Evolutionary conservation across 2,888 invertebrate species (phyloP), one percentile per base, ranked within the genome.

Genomic region (Salpingus planirostris): DNA sequence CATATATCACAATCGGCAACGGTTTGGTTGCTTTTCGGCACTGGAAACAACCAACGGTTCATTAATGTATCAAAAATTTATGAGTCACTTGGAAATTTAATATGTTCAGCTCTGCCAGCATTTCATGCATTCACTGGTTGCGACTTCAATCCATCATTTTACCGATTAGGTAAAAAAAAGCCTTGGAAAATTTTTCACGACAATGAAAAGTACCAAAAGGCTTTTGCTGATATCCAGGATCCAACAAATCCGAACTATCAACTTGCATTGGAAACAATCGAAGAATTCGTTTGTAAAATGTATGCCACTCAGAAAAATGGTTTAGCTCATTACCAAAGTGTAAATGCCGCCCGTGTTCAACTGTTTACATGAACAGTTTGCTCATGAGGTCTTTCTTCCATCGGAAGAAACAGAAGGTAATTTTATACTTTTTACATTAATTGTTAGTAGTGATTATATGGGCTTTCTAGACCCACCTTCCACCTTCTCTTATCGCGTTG

Each of bases 201-300:
- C 36, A 50, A 52, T 42, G 40, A 43, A 36, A 43, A 24, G 24
- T 49, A 42, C 35, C 54, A 55, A 47, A 49, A 14, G 24, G 30
- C 47, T 42, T 58, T 55, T 49, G 48, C 54, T 12, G 50, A 52
- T 44, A 50, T 57, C 37, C 50, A 41, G 30, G 45, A 54, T 38
- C 35, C 26, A 30, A 35, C 36, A 18, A 8, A 6, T 18, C 18
- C 18, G 8, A 8, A 18, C 5, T 5, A 18, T n/a, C n/a, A n/a
- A n/a, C n/a, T n/a, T n/a, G n/a, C n/a, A n/a, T n/a, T n/a, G n/a
- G n/a, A n/a, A n/a, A n/a, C 18, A 8, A 18, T 18, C 5, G 18
- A 18, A 18, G 8, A 8, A 18, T 18, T 18, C 18, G 8, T 8
- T 5, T 18, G 18, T 18, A 5, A 18, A 18, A 18, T 18, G 18